phyloP scores from a whole-genome alignment of 2,797 vertebrate genomes.

The Tapera naevia region DNA sequence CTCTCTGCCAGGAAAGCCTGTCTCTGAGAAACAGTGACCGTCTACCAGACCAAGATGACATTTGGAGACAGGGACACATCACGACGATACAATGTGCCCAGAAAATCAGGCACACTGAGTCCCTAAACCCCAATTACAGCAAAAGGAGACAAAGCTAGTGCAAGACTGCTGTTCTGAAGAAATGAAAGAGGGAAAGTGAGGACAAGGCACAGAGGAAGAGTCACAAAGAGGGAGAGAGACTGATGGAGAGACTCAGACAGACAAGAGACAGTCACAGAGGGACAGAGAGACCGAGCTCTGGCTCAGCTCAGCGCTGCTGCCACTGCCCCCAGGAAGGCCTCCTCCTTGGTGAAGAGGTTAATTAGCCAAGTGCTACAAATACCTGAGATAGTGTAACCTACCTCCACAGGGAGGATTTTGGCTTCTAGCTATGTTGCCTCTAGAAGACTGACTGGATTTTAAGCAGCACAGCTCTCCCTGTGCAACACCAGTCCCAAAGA shows the following conservation, averaged over 20 bases:
- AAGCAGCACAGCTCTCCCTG: not conserved
- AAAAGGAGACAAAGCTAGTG: not conserved
- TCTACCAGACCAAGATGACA: accelerated
- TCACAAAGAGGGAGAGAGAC: not conserved
- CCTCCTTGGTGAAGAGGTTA: not conserved
- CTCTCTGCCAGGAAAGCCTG: not conserved
- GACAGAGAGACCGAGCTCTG: not conserved
- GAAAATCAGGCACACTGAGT: not conserved
- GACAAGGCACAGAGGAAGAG: not conserved
- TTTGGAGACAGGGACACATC: not conserved
- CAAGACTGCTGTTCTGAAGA: not conserved
- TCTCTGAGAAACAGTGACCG: not conserved
- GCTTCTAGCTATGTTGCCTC: not conserved
- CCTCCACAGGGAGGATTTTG: not conserved
- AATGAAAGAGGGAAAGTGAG: not conserved
- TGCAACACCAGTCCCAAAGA: not conserved
- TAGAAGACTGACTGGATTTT: not conserved
- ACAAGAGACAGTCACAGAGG: not conserved
- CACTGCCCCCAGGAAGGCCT: not conserved
- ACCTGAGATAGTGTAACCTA: not conserved
- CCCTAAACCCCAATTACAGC: not conserved
- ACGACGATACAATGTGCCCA: accelerated
- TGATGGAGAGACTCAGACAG: not conserved
- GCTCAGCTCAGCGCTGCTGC: not conserved
- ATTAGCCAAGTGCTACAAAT: not conserved